phyloP scores from a whole-genome alignment of 2,888 invertebrate genomes.

The Parnassius mnemosyne region DNA sequence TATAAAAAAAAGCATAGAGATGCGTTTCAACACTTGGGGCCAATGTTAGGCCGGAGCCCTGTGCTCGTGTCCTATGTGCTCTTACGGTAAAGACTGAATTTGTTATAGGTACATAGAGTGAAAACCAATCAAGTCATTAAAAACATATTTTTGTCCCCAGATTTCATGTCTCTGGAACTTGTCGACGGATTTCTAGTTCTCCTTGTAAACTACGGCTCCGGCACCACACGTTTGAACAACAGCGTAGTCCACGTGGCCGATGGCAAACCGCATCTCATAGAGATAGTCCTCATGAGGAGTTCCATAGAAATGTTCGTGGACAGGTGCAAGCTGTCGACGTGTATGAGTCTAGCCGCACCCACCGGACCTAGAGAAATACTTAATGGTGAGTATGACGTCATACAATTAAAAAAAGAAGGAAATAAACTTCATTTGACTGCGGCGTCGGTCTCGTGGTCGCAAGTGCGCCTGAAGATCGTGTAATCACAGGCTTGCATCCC shows the following conservation, averaged over 20 bases:
- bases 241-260: constrained; percentile 87
- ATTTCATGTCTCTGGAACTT: constrained; percentile 95
- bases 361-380: constrained; percentile 86
- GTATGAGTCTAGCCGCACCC: constrained; percentile 85
- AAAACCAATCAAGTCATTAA: neutral
- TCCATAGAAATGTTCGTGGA: constrained; percentile 90
- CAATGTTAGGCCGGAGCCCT: no score
- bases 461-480: no score
- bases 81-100: no score
- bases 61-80: no score
- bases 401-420: neutral
- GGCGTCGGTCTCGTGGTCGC: no score
- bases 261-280: constrained; percentile 92
- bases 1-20: no score
- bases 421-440: no score
- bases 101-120: no score
- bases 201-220: constrained; percentile 93
- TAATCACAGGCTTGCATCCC: no score
- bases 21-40: no score
- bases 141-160: constrained; percentile 59
- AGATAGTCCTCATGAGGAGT: constrained; percentile 84
- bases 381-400: constrained; percentile 69
- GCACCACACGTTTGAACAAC: constrained; percentile 86
- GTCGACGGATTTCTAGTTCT: constrained; percentile 90
- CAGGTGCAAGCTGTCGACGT: constrained; percentile 84